Evolutionary conservation across 2,888 invertebrate genomes (phyloP), one percentile per base, ranked within the genome.

Genomic region (Tholera decimalis): DNA sequence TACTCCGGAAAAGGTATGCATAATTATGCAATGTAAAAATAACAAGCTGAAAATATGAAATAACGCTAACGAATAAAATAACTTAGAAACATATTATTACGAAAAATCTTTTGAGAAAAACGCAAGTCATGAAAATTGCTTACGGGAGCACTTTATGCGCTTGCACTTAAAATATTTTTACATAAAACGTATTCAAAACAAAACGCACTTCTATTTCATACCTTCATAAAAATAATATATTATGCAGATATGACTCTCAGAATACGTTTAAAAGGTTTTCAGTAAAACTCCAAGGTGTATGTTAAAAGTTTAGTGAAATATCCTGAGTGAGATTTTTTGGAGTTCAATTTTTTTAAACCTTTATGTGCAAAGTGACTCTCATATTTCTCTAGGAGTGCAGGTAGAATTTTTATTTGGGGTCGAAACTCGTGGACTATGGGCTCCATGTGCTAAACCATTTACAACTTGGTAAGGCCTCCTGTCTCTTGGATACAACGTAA

Each of bases 151-250:
- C 47, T 65, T 26, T 35, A 35, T 41, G 18, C 18, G n/a, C 35
- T 58, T 58, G 26, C 47, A 60, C 7, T 65, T 59, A 26, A 57
- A 69, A 68, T 15, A 43, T 69, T 18, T n/a, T 6, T 28, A 43
- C 57, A 28, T 43, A 47, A 47, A 62, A 39, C 24, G 20, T 18
- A 35, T 43, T 22, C 3, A 41, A 43, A 28, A 26, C 18, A 8
- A 28, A 56, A 55, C 35, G 2, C 9, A 35, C 11, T 15, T 0
- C 13, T 28, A 18, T 56, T 28, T 55, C 5, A 35, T 22, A 24
- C 56, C 43, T 53, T 54, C n/a, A n/a, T 24, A 37, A 43, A 28
- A 44, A 44, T 35, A 28, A 67, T 22, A 67, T 41, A 43, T 54
- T 53, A 22, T 15, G 22, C 18, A 69, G 22, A 35, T 57, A 44